These are phyloP conservation scores for Alfaro cultratus DNA, from an alignment of 2,797 vertebrate genomes.

Conservation along the genomic window DNA sequence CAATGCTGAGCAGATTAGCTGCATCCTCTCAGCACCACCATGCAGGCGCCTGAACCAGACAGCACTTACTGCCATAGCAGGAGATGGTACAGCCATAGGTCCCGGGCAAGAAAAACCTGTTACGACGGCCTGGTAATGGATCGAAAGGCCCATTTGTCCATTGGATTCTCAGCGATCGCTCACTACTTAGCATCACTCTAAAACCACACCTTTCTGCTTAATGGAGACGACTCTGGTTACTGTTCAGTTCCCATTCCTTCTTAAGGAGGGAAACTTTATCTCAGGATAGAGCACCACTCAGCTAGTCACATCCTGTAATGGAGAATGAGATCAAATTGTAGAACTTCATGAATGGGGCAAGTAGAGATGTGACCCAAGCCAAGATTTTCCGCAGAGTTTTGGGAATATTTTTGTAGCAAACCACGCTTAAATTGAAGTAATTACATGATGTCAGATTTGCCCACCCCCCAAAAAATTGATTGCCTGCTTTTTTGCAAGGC, in stretches of 20 bases:
- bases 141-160: slow-evolving; percentile 73
- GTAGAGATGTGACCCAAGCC: background rate
- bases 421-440: background rate
- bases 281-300: slow-evolving; percentile 16
- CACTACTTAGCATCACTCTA: slow-evolving; percentile 75
- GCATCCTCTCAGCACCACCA: slow-evolving; percentile 58
- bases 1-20: slow-evolving; percentile 78
- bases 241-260: slow-evolving; percentile 57
- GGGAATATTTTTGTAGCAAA: background rate
- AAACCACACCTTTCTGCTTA: slow-evolving; percentile 74
- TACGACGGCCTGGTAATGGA: slow-evolving; percentile 74
- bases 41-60: slow-evolving; percentile 64
- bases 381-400: background rate
- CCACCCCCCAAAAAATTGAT: background rate
- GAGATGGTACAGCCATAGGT: slow-evolving; percentile 51
- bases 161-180: slow-evolving; percentile 74
- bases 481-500: background rate
- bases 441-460: background rate
- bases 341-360: background rate
- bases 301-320: slow-evolving; percentile 20
- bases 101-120: slow-evolving; percentile 58
- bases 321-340: slow-evolving; percentile 10
- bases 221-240: slow-evolving; percentile 69
- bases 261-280: slow-evolving; percentile 53
- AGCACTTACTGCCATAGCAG: slow-evolving; percentile 61